A percentile compares a stretch with the other conserved stretches of the same genome.
phyloP scores from a whole-genome alignment of 1,140 invertebrate genomes.

The Whitmania pigra region DNA sequence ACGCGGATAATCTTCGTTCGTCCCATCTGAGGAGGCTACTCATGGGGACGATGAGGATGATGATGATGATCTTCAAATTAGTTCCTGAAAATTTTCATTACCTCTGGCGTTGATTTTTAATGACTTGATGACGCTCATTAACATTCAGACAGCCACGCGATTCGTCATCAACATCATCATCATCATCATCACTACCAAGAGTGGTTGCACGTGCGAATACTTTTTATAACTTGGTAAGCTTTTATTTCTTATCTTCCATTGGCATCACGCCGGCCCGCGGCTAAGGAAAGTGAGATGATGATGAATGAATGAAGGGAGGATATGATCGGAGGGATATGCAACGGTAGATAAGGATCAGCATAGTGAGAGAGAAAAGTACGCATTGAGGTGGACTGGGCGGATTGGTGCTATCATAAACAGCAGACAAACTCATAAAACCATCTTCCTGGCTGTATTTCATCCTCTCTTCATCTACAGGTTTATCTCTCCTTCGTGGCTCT shows the following conservation, averaged over 20 bases:
- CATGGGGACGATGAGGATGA: too few relatives aligned
- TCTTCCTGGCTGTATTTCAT: slow-evolving; percentile 27
- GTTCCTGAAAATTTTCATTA: too few relatives aligned
- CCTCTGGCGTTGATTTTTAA: too few relatives aligned
- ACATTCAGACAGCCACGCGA: too few relatives aligned
- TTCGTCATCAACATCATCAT: too few relatives aligned
- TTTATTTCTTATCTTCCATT: background rate
- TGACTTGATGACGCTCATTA: too few relatives aligned
- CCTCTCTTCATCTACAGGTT: slow-evolving; percentile 3
- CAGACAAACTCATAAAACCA: slow-evolving; percentile 23
- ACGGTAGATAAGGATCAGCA: background rate
- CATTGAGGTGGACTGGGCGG: background rate
- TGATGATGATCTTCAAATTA: too few relatives aligned
- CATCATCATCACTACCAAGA: too few relatives aligned
- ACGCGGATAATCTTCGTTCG: too few relatives aligned
- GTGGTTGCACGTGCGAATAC: too few relatives aligned
- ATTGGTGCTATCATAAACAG: slow-evolving; percentile 12
- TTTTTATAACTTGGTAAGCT: slow-evolving; percentile 5
- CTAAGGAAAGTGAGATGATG: slow-evolving; percentile 7
- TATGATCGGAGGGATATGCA: background rate
- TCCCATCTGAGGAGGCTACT: too few relatives aligned
- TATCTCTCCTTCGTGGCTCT: background rate
- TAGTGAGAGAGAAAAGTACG: slow-evolving; percentile 22
- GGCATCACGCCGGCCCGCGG: background rate
- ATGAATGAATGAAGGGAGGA: slow-evolving; percentile 22